These are phyloP conservation scores for Drosophila kanekoi DNA, from an alignment of 2,888 invertebrate genomes.

Conservation along the genomic window DNA sequence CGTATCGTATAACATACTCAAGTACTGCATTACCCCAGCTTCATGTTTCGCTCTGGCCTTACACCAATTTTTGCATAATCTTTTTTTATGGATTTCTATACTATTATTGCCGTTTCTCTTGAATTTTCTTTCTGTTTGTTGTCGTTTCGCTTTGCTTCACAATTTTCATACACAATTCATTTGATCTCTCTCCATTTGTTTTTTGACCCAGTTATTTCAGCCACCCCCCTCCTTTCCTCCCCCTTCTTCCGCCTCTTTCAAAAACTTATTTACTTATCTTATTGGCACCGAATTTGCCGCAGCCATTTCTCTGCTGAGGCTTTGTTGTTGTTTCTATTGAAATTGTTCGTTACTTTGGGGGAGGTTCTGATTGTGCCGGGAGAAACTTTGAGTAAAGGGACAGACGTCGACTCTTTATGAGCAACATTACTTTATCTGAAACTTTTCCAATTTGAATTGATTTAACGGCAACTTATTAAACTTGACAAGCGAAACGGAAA, in stretches of 20 bases:
- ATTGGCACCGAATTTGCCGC: slow-evolving; percentile 37
- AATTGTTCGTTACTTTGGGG: slow-evolving; percentile 14
- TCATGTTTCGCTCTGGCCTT: neutral
- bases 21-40: neutral
- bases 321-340: slow-evolving; percentile 19
- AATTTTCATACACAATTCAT: slow-evolving; percentile 13
- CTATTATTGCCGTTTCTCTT: neutral
- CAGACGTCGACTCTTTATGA: slow-evolving; percentile 26
- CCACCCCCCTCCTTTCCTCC: neutral
- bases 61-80: slow-evolving; percentile 44
- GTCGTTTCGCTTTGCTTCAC: slow-evolving; percentile 20
- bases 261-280: slow-evolving; percentile 46
- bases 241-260: neutral
- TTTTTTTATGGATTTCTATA: slow-evolving; percentile 25
- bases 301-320: slow-evolving; percentile 21
- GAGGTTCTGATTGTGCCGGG: neutral
- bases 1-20: neutral
- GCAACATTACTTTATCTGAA: slow-evolving; percentile 50
- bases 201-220: slow-evolving; percentile 54
- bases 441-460: slow-evolving; percentile 55
- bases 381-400: slow-evolving; percentile 13
- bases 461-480: slow-evolving; percentile 43
- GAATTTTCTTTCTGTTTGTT: neutral
- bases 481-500: slow-evolving; percentile 19
- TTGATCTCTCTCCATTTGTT: slow-evolving; percentile 54